Evolutionary conservation across 2,113 vertebrate genomes (phyloP), one percentile per base, ranked within the genome.

Genomic region (Myanophis thanlyinensis): DNA sequence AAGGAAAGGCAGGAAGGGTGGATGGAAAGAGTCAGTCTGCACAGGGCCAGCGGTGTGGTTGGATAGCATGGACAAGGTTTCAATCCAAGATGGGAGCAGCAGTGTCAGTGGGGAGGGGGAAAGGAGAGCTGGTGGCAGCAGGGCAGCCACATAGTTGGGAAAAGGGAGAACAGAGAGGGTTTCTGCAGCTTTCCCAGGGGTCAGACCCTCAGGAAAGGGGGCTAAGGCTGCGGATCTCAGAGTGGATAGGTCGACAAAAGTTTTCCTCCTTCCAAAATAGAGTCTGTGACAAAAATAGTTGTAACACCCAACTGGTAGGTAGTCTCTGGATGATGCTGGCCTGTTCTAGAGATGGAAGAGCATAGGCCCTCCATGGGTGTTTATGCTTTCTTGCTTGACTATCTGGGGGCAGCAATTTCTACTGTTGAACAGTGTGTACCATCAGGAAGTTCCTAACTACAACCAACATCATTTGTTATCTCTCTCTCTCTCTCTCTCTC

Each of bases 221-320:
- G 86, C 15, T 47, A 87, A 92, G 85, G 40, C 91, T 89, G 73
- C 46, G 62, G 85, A 90, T 92, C 91, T 35, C 59, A 86, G 51
- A 90, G 59, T n/a, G n/a, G n/a, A n/a, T n/a, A n/a, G n/a, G n/a
- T n/a, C n/a, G n/a, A n/a, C n/a, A n/a, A n/a, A 22, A 8, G 23
- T 59, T 59, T 30, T 18, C 86, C 4, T 22, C 18, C 6, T 52
- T 56, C 52, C 35, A 59, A 59, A 89, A 44, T 59, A 12, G 53
- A 46, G 46, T 44, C 23, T 25, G 35, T 54, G 53, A 13, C 35
- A 44, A 27, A 23, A 3, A 30, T 27, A 62, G 59, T 1, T 30
- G 27, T 62, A 62, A 62, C 27, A 30, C 59, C 59, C 59, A 62
- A 62, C 35, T 1, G 3, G 9, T 88, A 9, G 22, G 49, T 20